phyloP scores from a whole-genome alignment of 2,888 invertebrate species.

The Andrena fulva region DNA sequence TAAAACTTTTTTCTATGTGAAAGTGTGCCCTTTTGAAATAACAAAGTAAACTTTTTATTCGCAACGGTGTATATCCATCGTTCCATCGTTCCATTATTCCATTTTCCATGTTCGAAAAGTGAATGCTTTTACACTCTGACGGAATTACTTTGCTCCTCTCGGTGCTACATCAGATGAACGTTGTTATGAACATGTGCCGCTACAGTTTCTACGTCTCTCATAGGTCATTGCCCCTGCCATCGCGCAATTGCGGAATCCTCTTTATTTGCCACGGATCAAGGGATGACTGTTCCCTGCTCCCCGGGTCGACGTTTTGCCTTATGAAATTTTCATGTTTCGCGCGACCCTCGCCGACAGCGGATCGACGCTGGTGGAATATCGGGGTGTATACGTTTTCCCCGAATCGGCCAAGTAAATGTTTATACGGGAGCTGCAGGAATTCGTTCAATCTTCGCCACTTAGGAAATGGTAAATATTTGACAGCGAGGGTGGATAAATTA shows the following conservation, averaged over 20 bases:
- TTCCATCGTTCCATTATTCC: not conserved
- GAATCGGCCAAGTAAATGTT: constrained; percentile 36
- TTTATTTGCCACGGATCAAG: constrained; percentile 51
- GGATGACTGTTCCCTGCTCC: constrained; percentile 26
- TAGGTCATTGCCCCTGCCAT: not conserved
- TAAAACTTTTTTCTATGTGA: no score
- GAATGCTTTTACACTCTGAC: not conserved
- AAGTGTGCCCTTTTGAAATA: no score
- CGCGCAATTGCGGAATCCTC: constrained; percentile 30
- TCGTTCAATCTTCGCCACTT: constrained; percentile 38
- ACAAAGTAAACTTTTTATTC: no score
- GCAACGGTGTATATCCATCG: not conserved
- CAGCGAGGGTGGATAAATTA: constrained; percentile 25
- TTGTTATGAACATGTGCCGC: constrained; percentile 2
- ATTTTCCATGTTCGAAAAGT: not conserved
- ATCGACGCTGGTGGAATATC: constrained; percentile 22
- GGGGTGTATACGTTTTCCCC: constrained; percentile 11
- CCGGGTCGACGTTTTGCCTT: constrained; percentile 38
- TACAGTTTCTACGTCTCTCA: constrained; percentile 3
- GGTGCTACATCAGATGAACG: not conserved
- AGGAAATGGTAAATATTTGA: constrained; percentile 42
- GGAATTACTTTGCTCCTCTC: not conserved
- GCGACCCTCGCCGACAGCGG: constrained; percentile 22
- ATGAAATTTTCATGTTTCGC: constrained; percentile 68
- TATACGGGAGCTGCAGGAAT: constrained; percentile 22